A percentile compares a stretch with the other conserved stretches of the same genome.
These are phyloP conservation scores for Mareca strepera DNA, from an alignment of 2,797 vertebrate genomes.

Conservation along the genomic window DNA sequence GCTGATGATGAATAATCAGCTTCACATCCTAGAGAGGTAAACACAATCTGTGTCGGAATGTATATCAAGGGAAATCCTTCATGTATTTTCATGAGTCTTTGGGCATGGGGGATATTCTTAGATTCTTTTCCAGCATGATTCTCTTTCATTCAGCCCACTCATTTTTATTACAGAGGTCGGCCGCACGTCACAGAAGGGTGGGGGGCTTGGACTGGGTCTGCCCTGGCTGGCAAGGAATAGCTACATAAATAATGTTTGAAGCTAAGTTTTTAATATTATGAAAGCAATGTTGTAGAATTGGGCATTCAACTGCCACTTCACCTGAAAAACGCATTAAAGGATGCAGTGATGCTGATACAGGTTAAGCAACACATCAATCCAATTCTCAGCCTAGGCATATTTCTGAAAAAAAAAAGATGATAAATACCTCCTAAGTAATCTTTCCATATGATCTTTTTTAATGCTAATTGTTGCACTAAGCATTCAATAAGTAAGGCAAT, in stretches of 20 bases:
- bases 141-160: not conserved
- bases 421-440: not conserved
- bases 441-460: not conserved
- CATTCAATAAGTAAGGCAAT: not conserved
- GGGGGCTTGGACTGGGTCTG: not conserved
- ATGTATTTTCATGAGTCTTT: slow-evolving; percentile 33
- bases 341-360: not conserved
- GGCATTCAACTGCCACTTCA: not conserved
- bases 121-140: not conserved
- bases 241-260: not conserved
- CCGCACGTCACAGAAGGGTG: not conserved
- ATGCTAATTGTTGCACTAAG: not conserved
- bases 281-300: not conserved
- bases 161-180: not conserved
- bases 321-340: not conserved
- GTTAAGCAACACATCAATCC: not conserved
- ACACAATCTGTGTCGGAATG: slow-evolving; percentile 20
- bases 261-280: not conserved
- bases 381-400: not conserved
- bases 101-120: not conserved
- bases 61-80: slow-evolving; percentile 39
- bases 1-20: slow-evolving; percentile 60
- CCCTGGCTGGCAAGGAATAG: not conserved
- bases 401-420: not conserved
- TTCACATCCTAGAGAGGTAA: slow-evolving; percentile 11